These are phyloP conservation scores for Pelagia noctiluca DNA, from an alignment of 30 jellyfish, hydroid and myxozoan species.

Conservation along the genomic window DNA sequence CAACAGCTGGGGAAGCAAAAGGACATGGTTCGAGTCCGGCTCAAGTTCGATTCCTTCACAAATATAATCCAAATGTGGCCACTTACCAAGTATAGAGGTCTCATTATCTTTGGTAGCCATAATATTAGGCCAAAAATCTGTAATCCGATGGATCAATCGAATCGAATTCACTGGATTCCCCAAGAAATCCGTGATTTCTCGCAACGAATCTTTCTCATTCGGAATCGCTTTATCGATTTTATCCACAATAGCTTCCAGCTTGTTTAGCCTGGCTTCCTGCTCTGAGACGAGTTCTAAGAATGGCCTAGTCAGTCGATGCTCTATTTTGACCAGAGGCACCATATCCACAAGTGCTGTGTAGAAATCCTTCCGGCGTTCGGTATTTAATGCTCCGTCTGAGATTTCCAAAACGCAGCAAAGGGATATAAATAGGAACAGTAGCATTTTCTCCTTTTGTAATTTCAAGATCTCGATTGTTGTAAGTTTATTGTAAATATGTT, in stretches of 20 bases:
- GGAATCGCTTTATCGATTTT: conserved; percentile 42
- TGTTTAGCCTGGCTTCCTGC: conserved; percentile 71
- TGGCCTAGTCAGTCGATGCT: conserved; percentile 64
- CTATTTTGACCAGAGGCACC: conserved; percentile 70
- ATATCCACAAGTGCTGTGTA: conserved; percentile 85
- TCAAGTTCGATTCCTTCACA: background rate
- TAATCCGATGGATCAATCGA: conserved; percentile 58
- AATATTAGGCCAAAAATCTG: conserved; percentile 78
- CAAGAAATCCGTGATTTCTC: conserved; percentile 23
- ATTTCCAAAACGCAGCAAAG: too few species aligned
- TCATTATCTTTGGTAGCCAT: conserved; percentile 18
- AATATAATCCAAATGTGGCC: background rate
- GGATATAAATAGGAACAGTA: too few species aligned
- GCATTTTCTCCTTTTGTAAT: too few species aligned
- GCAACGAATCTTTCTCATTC: conserved; percentile 14
- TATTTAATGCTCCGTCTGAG: conserved; percentile 23
- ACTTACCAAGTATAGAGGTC: conserved; percentile 43
- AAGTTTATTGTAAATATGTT: too few species aligned
- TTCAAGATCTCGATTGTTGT: too few species aligned
- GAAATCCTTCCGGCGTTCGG: conserved; percentile 34
- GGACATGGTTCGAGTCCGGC: background rate
- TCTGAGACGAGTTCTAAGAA: conserved; percentile 41
- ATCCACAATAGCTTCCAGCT: conserved; percentile 47
- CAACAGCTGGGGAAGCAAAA: conserved; percentile 1
- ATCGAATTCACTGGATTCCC: conserved; percentile 68